Evolutionary conservation across 2,888 invertebrate genomes (phyloP).

Genomic region (Chaitophorus viminalis): DNA sequence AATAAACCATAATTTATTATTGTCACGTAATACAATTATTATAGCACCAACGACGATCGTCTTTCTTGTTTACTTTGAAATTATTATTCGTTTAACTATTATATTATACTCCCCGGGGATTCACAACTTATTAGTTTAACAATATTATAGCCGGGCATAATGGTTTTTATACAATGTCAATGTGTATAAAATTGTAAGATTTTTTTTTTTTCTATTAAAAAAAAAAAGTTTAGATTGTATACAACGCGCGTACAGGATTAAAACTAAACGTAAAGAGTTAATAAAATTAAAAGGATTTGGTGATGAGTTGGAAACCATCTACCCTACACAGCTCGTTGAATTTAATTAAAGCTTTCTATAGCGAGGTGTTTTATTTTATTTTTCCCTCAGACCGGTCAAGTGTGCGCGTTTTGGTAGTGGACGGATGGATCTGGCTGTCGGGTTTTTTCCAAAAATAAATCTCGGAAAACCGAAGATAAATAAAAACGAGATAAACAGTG

Average conservation of each 20-base stretch:
- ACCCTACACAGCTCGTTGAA: background rate
- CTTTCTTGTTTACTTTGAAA: too few species aligned
- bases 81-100: too few species aligned
- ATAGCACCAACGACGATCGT: too few species aligned
- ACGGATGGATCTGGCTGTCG: background rate
- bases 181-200: too few species aligned
- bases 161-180: too few species aligned
- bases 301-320: background rate
- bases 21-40: too few species aligned
- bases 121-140: too few species aligned
- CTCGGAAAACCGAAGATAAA: conserved; percentile 10
- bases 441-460: conserved; percentile 33
- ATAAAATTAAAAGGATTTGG: conserved; percentile 9
- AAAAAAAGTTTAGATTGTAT: too few species aligned
- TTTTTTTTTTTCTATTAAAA: too few species aligned
- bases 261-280: background rate
- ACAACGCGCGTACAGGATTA: background rate
- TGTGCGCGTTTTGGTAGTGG: background rate
- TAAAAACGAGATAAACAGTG: conserved; percentile 14
- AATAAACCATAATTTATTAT: too few species aligned
- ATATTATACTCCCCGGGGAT: too few species aligned
- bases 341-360: conserved; percentile 12
- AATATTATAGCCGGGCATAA: too few species aligned
- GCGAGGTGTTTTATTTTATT: background rate
- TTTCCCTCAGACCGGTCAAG: background rate